Percentiles rank a stretch among this genome's conserved stretches.
These are phyloP conservation scores for Phenganax marumi DNA, from an alignment of 92 coral and sea anemone species.

Conservation along the genomic window DNA sequence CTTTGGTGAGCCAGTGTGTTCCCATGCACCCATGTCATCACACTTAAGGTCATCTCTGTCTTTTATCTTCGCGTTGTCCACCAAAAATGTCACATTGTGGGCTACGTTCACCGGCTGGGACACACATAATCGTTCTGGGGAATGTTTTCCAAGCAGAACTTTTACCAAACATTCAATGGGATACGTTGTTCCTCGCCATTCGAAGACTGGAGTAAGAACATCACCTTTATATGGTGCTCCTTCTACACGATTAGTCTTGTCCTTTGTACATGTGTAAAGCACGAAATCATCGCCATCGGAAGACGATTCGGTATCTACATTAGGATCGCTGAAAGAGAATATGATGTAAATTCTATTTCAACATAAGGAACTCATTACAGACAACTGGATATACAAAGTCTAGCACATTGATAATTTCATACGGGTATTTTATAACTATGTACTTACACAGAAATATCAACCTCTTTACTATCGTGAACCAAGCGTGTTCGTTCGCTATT, in stretches of 20 bases:
- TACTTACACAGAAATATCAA: not conserved
- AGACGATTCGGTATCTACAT: not conserved
- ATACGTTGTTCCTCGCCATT: slow-evolving; percentile 22
- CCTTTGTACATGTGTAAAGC: not conserved
- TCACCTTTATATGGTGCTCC: slow-evolving; percentile 44
- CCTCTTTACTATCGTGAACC: not conserved
- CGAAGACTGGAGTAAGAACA: slow-evolving; percentile 29
- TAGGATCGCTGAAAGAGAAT: not conserved
- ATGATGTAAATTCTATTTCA: not conserved
- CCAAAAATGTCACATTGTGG: slow-evolving; percentile 41
- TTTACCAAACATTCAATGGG: slow-evolving; percentile 14
- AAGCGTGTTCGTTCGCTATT: too few relatives aligned
- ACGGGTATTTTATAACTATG: not conserved
- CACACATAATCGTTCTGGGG: slow-evolving; percentile 37
- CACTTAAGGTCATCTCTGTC: slow-evolving; percentile 45
- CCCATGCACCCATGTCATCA: slow-evolving; percentile 59
- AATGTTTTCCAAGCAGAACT: slow-evolving; percentile 24
- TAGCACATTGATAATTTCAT: too few relatives aligned
- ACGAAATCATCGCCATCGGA: not conserved
- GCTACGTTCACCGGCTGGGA: slow-evolving; percentile 50
- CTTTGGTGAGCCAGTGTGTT: slow-evolving; percentile 45
- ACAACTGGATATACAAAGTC: not conserved
- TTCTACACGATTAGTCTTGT: not conserved
- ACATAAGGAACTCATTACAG: not conserved
- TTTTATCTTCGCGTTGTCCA: slow-evolving; percentile 31